phyloP scores from a whole-genome alignment of 2,888 invertebrate genomes.

The Lochmaea capreae region DNA sequence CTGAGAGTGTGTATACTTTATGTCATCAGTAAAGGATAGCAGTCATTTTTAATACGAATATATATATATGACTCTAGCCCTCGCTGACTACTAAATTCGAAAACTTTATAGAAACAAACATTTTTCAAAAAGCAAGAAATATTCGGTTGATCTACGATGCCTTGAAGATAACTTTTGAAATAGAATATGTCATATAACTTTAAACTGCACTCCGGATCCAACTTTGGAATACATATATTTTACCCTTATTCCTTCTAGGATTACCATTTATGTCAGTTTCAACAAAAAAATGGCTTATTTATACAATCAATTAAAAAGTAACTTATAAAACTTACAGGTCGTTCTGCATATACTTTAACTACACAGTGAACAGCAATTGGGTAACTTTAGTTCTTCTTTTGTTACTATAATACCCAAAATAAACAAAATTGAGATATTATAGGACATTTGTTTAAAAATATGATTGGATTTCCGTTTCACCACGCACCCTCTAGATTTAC shows the following conservation, averaged over 20 bases:
- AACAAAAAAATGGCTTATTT: no score
- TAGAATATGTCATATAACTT: neutral
- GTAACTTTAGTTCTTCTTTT: no score
- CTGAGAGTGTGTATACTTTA: no score
- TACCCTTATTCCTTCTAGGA: neutral
- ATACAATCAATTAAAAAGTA: no score
- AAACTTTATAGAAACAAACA: neutral
- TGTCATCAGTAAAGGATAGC: neutral
- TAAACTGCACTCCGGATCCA: neutral
- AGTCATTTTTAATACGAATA: neutral
- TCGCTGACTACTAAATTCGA: neutral
- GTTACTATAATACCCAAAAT: no score
- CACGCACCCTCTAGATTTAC: neutral
- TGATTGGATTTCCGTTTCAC: neutral
- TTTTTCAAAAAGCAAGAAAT: neutral
- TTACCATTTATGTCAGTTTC: no score
- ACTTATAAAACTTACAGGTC: no score
- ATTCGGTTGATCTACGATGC: neutral
- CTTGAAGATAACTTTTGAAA: conserved; percentile 2
- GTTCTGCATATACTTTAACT: no score
- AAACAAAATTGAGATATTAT: no score
- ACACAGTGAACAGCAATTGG: no score
- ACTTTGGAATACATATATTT: neutral
- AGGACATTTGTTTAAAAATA: no score
- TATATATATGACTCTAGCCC: neutral